Percentiles rank a stretch among this genome's conserved stretches.
Conservation (phyloP, 1,140 invertebrate genomes). For the Tachypleus tridentatus region DNA sequence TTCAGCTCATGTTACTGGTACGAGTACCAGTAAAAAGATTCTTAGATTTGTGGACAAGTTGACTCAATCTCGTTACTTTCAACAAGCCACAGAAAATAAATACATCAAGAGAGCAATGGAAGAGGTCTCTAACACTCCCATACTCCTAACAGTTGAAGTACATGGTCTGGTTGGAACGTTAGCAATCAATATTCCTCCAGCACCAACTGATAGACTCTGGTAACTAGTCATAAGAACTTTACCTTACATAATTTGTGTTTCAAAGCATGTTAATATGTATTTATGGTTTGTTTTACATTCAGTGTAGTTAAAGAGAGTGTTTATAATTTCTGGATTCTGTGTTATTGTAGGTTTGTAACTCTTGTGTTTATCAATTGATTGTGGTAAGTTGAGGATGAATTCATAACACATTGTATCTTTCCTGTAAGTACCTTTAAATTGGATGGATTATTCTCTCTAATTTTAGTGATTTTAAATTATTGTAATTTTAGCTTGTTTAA, state of each 20-base stretch:
- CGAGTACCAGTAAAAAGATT: conserved; percentile 12
- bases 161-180: conserved; percentile 60
- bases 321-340: no score
- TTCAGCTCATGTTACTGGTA: not conserved
- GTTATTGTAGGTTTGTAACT: no score
- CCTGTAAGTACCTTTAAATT: no score
- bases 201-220: conserved; percentile 88
- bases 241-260: not conserved
- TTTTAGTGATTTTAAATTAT: no score
- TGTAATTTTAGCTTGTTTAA: no score
- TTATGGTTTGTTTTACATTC: not conserved
- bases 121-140: conserved; percentile 75
- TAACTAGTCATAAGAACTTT: conserved; percentile 23
- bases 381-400: no score
- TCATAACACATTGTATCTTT: no score
- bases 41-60: conserved; percentile 65
- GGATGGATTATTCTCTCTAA: no score
- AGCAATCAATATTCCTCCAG: conserved; percentile 84
- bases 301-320: no score
- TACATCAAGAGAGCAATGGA: conserved; percentile 40
- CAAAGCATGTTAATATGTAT: not conserved
- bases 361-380: no score
- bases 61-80: conserved; percentile 80
- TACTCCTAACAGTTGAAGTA: conserved; percentile 77
- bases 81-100: conserved; percentile 48